phyloP scores from a whole-genome alignment of 2,113 vertebrate species.

The Urocitellus parryii region DNA sequence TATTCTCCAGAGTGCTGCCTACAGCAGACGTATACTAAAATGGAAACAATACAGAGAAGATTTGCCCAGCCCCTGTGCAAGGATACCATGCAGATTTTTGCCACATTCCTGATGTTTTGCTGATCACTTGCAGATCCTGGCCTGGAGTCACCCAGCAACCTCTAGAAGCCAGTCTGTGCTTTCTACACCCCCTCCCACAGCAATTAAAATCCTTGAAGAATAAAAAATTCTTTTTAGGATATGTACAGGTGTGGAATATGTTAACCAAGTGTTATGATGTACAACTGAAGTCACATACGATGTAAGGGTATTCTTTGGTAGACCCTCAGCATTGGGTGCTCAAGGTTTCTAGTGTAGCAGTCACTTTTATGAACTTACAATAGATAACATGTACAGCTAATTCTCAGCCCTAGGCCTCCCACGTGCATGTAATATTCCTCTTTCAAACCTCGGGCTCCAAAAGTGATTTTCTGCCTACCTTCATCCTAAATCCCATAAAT shows the following conservation, averaged over 20 bases:
- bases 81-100: background rate
- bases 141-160: too few relatives aligned
- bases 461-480: background rate
- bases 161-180: fast-evolving
- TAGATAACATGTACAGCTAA: background rate
- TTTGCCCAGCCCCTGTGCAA: background rate
- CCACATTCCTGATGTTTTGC: background rate
- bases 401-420: background rate
- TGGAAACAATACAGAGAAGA: background rate
- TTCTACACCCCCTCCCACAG: background rate
- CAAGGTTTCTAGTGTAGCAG: background rate
- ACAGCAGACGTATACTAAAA: background rate
- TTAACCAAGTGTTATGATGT: background rate
- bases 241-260: background rate
- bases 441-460: background rate
- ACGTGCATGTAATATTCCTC: too few relatives aligned
- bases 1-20: background rate
- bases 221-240: background rate
- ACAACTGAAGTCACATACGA: too few relatives aligned
- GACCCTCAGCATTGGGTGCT: background rate
- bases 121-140: background rate
- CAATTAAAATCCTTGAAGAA: background rate
- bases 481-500: background rate
- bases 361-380: too few relatives aligned
- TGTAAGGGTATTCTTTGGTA: background rate